Base-by-base conservation (phyloP, 2,113 vertebrate species). In the Stigmatopora argus region DNA sequence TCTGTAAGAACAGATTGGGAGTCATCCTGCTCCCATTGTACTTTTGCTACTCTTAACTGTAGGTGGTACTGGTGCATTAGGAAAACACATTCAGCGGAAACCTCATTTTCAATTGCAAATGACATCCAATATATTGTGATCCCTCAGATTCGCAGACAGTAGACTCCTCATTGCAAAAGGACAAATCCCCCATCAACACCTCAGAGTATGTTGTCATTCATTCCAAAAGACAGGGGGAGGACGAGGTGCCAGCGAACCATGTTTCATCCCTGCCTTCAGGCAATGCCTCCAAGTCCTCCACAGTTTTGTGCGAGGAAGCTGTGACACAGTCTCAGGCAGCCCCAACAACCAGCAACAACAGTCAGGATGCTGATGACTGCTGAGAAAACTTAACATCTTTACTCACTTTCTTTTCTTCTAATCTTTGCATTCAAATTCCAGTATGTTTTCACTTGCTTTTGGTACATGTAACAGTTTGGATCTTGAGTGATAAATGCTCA, bases 81-180 rank as follows among this genome's bases (percentile, higher is more conserved):
- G 14, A 48, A 17, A 5, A 48, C 14, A 13, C 35, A 38, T 38
- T 4, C 15, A 47, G 45, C 45, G 14, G 3, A 17, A 47, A 13
- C 4, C 1, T 14, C 45, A n/a, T 49, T 7, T 38, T 8, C 38
- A 51, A 51, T 51, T 10, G 12, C 3, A 18, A 23, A 5, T 23
- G 11, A 53, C 21, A 21, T 51, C 48, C 34, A 41, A 8, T 58
- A 35, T 38, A 38, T 59, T 45, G 59, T 45, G 61, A 47, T 47
- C 23, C 65, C 56, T 61, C 80, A 68, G 73, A 77, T 1, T 77
- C 80, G 0, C 81, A 83, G 53, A 23, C 45, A 5, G 35, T 11
- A 0, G 62, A 56, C 44, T 14, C 61, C 0, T 13, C 67, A 0
- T 3, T 59, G 2, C 21, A 55, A 21, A 62, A 12, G 3, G 72